phyloP scores from a whole-genome alignment of 2,888 invertebrate species.

The Phyto melanocephala region DNA sequence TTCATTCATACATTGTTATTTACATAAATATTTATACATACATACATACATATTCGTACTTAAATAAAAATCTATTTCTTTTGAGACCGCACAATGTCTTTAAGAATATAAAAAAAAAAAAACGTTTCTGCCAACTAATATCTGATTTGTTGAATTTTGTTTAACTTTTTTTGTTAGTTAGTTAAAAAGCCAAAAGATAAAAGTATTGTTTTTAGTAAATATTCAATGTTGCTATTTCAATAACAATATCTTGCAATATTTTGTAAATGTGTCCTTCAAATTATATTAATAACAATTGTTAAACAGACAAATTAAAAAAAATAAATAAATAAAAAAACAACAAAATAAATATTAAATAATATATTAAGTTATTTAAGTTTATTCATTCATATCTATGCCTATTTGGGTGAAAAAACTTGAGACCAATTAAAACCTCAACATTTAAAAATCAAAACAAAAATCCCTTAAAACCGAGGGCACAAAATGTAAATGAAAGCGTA shows the following conservation, averaged over 20 bases:
- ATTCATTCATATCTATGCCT: neutral
- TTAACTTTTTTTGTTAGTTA: neutral
- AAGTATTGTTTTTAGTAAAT: constrained; percentile 1
- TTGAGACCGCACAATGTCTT: constrained; percentile 24
- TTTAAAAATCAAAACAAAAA: too few relatives aligned
- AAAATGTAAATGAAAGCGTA: too few relatives aligned
- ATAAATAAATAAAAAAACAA: neutral
- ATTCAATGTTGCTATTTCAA: constrained; percentile 31
- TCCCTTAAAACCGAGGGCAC: too few relatives aligned
- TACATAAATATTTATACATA: neutral
- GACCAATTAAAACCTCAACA: too few relatives aligned
- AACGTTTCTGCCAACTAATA: too few relatives aligned
- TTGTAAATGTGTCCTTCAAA: constrained; percentile 17
- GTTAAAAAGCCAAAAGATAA: neutral
- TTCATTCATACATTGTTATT: neutral
- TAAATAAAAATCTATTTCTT: too few relatives aligned
- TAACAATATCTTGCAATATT: constrained; percentile 23
- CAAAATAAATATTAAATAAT: too few relatives aligned
- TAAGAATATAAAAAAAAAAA: too few relatives aligned
- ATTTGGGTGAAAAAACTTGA: neutral
- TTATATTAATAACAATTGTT: neutral
- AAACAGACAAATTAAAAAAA: neutral
- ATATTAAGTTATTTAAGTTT: neutral
- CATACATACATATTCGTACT: neutral
- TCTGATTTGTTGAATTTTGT: neutral